Evolutionary conservation across 2,113 vertebrate genomes (phyloP), one percentile per base, ranked within the genome.

Genomic region (Phoxinus phoxinus): DNA sequence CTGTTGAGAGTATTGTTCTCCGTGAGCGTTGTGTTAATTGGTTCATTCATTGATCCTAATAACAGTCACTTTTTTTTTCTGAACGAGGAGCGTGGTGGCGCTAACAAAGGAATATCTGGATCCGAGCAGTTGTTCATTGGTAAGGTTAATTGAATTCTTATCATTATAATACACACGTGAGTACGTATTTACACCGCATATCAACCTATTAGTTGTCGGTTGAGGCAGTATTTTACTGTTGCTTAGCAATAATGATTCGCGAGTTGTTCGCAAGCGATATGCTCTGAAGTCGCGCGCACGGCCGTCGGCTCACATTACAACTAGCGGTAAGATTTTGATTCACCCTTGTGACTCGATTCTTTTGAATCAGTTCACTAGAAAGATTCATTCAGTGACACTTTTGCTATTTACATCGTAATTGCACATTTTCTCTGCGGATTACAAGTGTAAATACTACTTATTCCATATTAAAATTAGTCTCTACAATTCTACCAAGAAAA

Each of bases 41-140:
- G 67, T 71, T 85, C 81, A 84, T 87, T 85, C 58, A 76, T 86
- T 41, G 41, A 41, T 86, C 63, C 35, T 17, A 1, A 23, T 46
- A 76, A 83, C 37, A 41, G 8, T 61, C 85, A 84, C 87, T 87
- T 77, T 87, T 59, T 87, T 77, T 87, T 65, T 65, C 44, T 46
- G 67, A 53, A 11, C 37, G 6, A 6, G n/a, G 69, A 86, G 85
- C 77, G 89, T 61, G 86, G 88, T 91, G 88, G 86, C 44, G 90
- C 84, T 93, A 93, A 90, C 89, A 90, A 90, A 90, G 85, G 80
- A 88, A 87, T 58, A 73, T 30, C 58, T 32, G 74, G 63, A 53
- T 30, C 75, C n/a, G 76, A 37, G 53, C 61, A 41, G 23, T 75
- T 21, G 30, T 53, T 59, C 12, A 30, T 46, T 65, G 63, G 74